These are phyloP conservation scores for Urocynchramus pylzowi DNA, from an alignment of 2,113 vertebrate genomes.

Conservation along the genomic window DNA sequence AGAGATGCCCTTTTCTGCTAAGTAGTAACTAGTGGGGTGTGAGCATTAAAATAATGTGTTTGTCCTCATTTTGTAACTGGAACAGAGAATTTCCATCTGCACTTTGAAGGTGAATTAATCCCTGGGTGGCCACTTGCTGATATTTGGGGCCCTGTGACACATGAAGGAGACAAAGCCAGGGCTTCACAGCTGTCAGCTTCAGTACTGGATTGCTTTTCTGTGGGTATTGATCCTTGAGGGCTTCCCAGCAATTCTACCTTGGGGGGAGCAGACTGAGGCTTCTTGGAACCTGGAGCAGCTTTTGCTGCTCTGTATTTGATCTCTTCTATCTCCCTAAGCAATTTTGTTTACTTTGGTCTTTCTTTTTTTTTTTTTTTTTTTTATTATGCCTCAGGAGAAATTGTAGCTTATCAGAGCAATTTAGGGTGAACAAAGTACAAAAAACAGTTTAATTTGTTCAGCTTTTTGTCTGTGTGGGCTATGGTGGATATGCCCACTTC, in stretches of 20 bases:
- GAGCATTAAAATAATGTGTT: conserved; percentile 18
- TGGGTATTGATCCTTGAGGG: not conserved
- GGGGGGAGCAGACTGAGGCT: fast-evolving
- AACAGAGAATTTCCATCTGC: conserved; percentile 20
- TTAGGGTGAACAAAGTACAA: not conserved
- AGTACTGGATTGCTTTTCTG: not conserved
- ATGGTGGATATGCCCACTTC: not conserved
- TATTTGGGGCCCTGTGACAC: not conserved
- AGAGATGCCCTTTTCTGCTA: not conserved
- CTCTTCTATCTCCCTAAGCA: not conserved
- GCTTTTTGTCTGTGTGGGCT: not conserved
- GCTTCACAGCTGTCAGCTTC: not conserved
- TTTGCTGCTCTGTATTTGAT: not conserved
- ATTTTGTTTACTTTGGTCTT: not conserved
- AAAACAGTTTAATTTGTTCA: not conserved
- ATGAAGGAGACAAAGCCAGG: conserved; percentile 18
- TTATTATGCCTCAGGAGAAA: not conserved
- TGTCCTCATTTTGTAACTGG: conserved; percentile 40
- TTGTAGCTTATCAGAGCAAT: not conserved
- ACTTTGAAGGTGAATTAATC: conserved; percentile 42
- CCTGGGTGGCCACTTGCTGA: not conserved
- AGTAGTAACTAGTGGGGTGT: not conserved
- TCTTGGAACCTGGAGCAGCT: not conserved
- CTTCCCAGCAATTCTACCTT: not conserved
- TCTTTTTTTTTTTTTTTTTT: not conserved